Evolutionary conservation across 1,140 invertebrate species (phyloP), one percentile per base, ranked within the genome.

Genomic region (Oreohelix idahoensis): DNA sequence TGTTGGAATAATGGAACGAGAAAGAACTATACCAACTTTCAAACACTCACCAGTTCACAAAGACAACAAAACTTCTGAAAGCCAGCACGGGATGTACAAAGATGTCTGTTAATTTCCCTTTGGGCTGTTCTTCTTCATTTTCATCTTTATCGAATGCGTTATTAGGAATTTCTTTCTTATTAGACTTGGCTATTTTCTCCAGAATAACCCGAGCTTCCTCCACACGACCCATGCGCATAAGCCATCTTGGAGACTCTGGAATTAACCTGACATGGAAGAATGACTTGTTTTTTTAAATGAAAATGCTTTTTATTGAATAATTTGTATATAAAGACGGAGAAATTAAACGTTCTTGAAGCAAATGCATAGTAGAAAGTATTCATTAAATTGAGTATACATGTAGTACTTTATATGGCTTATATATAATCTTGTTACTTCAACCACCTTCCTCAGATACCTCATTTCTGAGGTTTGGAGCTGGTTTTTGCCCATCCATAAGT

Each of bases 211-310:
- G 51, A 5, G 77, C 77, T 32, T 79, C 58, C 5, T 58, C 20
- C 35, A 66, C 2, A 0, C 39, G 38, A 10, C 77, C 77, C 66
- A 39, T 36, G 38, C 36, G 66, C 1, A 79, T 58, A 0, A 63
- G 53, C 77, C 77, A 79, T 63, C 77, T 35, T 17, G 77, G 58
- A 23, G 77, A 79, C 35, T 79, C 77, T 15, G 77, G 77, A 1
- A 77, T 32, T 1, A 51, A 53, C 75, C 75, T 77, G n/a, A 15
- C 1, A 23, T 0, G 42, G 53, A 29, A 53, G n/a, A n/a, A n/a
- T n/a, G n/a, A n/a, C n/a, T n/a, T n/a, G n/a, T n/a, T n/a, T n/a
- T n/a, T n/a, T n/a, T n/a, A n/a, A n/a, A n/a, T n/a, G n/a, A n/a
- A n/a, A n/a, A n/a, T n/a, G n/a, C n/a, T n/a, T n/a, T n/a, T n/a